Evolutionary conservation across 2,888 invertebrate species (phyloP), one percentile per base, ranked within the genome.

Genomic region (Atherix ibis): DNA sequence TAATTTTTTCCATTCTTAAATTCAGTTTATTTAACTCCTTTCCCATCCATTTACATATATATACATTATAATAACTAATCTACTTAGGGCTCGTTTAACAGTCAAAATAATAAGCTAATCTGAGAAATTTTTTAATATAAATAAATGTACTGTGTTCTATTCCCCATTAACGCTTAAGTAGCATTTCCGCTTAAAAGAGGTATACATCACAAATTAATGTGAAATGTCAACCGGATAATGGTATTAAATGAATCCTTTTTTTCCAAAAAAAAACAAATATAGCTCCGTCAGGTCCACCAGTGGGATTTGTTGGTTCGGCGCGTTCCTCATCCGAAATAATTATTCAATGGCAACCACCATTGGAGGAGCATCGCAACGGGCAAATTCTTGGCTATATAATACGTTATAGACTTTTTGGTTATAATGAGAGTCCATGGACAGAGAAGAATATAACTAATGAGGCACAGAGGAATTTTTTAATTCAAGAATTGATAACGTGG

Each of bases 281-380:
- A 92, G 92, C 95, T 31, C 98, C 98, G 0, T 92, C 92, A 39
- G 92, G 91, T 18, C 88, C 97, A 3, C 97, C 97, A 0, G 71
- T 84, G 32, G 89, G 89, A 18, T 88, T 97, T 51, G 91, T 88
- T 46, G 95, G 92, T 4, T 89, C 89, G 1, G 89, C 95, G 0
- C 71, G 92, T 39, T 89, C 92, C 10, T 83, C 89, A 9, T 87
- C 89, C 1, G 89, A 94, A 61, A 92, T 98, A 39, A 89, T 92
- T 49, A 84, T 94, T 0, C 92, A 92, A 53, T 97, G 95, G 95
- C 89, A 89, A 54, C 87, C 89, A 17, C 97, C 97, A 0, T 64
- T 85, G 6, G 88, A 92, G 51, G 89, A 94, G 52, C 85, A 91
- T 50, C 75, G 89, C 47, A 98, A 97, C 54, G 98, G 97, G 0